These are phyloP conservation scores for Apodemia mormo DNA, from an alignment of 2,888 invertebrate genomes.

Conservation along the genomic window DNA sequence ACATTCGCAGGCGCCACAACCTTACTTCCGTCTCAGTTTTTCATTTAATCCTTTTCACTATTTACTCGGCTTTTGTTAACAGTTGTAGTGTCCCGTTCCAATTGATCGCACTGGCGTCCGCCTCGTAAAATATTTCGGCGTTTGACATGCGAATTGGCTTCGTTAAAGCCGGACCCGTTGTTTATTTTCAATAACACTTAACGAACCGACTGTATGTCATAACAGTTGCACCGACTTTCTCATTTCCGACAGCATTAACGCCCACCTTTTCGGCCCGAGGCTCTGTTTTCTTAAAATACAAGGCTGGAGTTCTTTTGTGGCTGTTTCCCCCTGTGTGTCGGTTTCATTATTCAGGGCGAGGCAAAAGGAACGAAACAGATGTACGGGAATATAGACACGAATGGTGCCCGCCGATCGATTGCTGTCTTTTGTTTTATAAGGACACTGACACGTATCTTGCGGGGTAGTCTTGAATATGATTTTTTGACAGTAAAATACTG, in stretches of 20 bases:
- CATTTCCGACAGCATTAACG: slow-evolving; percentile 70
- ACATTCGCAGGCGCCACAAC: neutral
- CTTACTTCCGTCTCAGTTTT: neutral
- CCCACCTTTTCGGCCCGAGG: slow-evolving; percentile 70
- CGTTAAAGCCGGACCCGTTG: slow-evolving; percentile 53
- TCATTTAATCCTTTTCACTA: slow-evolving; percentile 2
- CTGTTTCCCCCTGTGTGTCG: slow-evolving; percentile 49
- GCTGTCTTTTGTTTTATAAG: slow-evolving; percentile 61
- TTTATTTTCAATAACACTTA: slow-evolving; percentile 71
- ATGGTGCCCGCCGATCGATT: slow-evolving; percentile 65
- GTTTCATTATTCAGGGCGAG: slow-evolving; percentile 74
- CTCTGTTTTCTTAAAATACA: slow-evolving; percentile 70
- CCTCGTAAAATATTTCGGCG: slow-evolving; percentile 38
- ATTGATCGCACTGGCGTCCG: slow-evolving; percentile 29
- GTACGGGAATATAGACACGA: slow-evolving; percentile 76
- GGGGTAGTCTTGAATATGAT: neutral
- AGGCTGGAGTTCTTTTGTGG: slow-evolving; percentile 73
- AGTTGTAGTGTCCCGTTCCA: slow-evolving; percentile 38
- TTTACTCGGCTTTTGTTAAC: slow-evolving; percentile 22
- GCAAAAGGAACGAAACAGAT: slow-evolving; percentile 79
- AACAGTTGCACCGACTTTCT: slow-evolving; percentile 77
- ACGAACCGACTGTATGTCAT: slow-evolving; percentile 72
- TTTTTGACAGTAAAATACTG: neutral
- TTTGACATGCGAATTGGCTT: slow-evolving; percentile 47
- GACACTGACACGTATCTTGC: slow-evolving; percentile 32